Conservation (phyloP, 1,140 invertebrate species). For the Coptotermes formosanus region DNA sequence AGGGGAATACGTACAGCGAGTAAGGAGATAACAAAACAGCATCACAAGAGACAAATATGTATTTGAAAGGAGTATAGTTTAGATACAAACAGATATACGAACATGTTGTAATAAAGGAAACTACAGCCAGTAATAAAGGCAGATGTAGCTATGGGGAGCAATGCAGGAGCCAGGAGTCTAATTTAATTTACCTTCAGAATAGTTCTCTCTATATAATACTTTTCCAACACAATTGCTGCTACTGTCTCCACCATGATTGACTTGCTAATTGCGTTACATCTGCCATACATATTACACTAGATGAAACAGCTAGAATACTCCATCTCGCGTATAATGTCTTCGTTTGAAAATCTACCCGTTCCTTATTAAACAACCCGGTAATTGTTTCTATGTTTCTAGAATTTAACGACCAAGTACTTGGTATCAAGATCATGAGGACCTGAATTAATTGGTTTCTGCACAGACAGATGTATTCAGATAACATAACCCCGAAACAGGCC, state of each 20-base stretch:
- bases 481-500: too few relatives aligned
- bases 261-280: conserved; percentile 4
- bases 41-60: neutral
- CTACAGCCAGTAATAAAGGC: neutral
- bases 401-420: too few relatives aligned
- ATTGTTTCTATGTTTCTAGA: neutral
- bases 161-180: neutral
- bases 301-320: neutral
- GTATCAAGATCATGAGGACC: too few relatives aligned
- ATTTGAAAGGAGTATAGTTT: neutral
- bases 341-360: neutral
- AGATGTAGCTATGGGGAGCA: neutral
- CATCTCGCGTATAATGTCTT: neutral
- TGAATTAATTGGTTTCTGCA: too few relatives aligned
- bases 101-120: conserved; percentile 4
- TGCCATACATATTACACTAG: neutral
- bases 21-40: neutral
- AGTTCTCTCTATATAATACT: neutral
- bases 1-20: neutral
- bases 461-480: too few relatives aligned
- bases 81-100: neutral
- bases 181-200: neutral
- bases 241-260: neutral
- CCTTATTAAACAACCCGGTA: neutral
- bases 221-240: neutral